Evolutionary conservation across 2,113 vertebrate genomes (phyloP), one percentile per base, ranked within the genome.

Genomic region (Pyrgilauda ruficollis): DNA sequence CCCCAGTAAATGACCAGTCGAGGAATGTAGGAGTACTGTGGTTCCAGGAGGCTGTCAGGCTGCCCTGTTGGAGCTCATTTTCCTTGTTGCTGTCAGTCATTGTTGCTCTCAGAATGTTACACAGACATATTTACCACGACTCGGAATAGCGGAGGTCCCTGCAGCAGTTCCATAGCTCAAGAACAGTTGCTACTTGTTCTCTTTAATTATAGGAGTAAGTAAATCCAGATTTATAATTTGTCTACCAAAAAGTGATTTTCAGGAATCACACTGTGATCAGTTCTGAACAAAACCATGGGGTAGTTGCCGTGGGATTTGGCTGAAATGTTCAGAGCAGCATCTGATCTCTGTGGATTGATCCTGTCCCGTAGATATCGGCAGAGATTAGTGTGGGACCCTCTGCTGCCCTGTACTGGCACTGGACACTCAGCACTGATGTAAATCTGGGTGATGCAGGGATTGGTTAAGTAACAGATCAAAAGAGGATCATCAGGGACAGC

Each of bases 401-500:
- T 70, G 66, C 74, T 84, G 56, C 52, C 26, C 37, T 26, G 74
- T 30, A 26, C 52, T 37, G 74, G 44, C 2, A 2, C 63, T 83
- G 6, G 79, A 27, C 33, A 43, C 47, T 13, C 22, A 23, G 31
- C 4, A 1, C 44, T 46, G 46, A 43, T 77, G 83, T 43, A 35
- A n/a, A 75, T 55, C 61, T 87, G 78, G 50, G 61, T 77, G 90
- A 41, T 67, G 50, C 24, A 44, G 37, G n/a, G 59, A 26, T 43
- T 66, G 81, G 43, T 93, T 87, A 91, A 90, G 62, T 87, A 91
- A 91, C 43, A 62, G 41, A 67, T 82, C 43, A 59, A 84, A 86
- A 89, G 74, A 55, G 47, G 50, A 35, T 87, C 82, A 67, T 69
- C 47, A 26, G 69, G 69, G 81, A 84, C 61, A 93, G 55, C 24